Conservation (phyloP, 53 echinoderm and acorn worm species). For the Astropecten irregularis region DNA sequence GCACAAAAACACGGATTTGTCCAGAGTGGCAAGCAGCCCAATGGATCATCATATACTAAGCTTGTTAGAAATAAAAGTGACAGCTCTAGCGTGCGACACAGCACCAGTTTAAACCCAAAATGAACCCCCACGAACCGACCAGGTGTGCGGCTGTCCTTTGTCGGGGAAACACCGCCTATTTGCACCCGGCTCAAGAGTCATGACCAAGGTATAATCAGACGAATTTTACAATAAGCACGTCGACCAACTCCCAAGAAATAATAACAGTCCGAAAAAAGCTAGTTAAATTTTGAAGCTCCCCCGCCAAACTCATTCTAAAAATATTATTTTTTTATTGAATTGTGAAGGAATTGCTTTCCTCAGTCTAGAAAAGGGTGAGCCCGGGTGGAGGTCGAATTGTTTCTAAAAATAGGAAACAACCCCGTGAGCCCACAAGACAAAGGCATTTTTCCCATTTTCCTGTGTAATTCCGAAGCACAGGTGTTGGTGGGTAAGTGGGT, state of each 20-base stretch:
- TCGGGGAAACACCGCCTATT: background rate
- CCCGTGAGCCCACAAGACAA: background rate
- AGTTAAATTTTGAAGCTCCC: no score
- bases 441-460: background rate
- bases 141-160: constrained; percentile 5
- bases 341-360: no score
- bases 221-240: constrained; percentile 29
- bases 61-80: no score
- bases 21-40: no score
- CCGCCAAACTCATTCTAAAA: no score
- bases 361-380: background rate
- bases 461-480: constrained; percentile 11
- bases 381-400: background rate
- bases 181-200: constrained; percentile 6
- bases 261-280: no score
- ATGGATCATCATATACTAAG: no score
- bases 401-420: background rate
- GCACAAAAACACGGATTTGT: no score
- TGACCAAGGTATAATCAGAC: constrained; percentile 20
- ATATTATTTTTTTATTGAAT: no score
- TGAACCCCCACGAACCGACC: background rate
- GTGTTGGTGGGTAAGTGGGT: constrained; percentile 1
- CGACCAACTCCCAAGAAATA: no score
- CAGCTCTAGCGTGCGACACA: background rate
- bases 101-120: background rate